Base-by-base conservation (phyloP, 2,888 invertebrate species). In the Dasysyrphus albostriatus region DNA sequence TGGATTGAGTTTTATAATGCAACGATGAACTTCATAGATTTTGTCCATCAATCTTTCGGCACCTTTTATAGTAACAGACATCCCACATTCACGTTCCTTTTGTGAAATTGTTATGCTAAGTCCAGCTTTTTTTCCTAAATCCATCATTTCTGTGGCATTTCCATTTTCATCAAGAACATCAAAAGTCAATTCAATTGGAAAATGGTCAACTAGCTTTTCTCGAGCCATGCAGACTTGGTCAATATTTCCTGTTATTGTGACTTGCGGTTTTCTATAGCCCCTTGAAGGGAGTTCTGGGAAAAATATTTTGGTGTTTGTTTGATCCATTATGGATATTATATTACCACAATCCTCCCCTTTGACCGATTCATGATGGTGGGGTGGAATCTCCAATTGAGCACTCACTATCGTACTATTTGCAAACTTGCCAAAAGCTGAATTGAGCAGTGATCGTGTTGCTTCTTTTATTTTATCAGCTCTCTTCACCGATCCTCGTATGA, bases 121-220 rank as follows among this genome's bases (percentile, higher is more conserved):
- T 91, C 97, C 97, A 90, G 96, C 94, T 88, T 95, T 94, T 89
- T 95, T 95, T 95, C 97, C 97, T 73, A 98, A 93, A 78, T 94
- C 93, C 32, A 94, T 92, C 47, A 95, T 93, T 90, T 94, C 93
- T 89, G 95, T 94, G 83, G 94, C 93, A 90, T 95, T 93, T 89
- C 94, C 93, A 90, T 95, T 93, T 89, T 94, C 93, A 90, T 19
- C 39, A n/a, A 97, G 95, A 89, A 98, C 94, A 93, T 98, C 98
- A 94, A 99, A 99, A 94, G 98, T 98, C 90, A 99, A 94, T 34
- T 98, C 96, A 83, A 99, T 93, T 0, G 98, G 98, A 74, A 99
- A 94, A 90, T 97, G 97, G 88, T 98, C 98, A 93, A 98, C 95
- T 65, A 98, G 94, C 92, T 98, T 96, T 92, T 98, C 98, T 89